Percentiles rank a stretch among this genome's conserved stretches.
phyloP scores from a whole-genome alignment of 2,113 vertebrate species.

The Origma solitaria region DNA sequence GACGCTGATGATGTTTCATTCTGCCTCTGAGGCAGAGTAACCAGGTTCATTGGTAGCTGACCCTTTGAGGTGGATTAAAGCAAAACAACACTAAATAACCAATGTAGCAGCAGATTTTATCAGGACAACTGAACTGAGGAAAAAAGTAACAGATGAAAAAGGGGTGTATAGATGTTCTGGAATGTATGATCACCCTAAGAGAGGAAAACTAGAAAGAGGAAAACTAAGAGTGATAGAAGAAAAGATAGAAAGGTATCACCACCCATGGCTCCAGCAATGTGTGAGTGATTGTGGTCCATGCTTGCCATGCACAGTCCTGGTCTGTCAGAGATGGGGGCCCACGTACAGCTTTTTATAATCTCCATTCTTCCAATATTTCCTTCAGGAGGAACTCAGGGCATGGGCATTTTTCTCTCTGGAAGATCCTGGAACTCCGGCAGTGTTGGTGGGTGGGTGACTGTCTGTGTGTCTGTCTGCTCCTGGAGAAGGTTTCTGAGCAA shows the following conservation, averaged over 20 bases:
- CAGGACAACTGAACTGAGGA: not conserved
- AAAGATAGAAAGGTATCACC: not conserved
- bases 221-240: not conserved
- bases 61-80: not conserved
- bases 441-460: not conserved
- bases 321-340: not conserved
- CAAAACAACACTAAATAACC: not conserved
- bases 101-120: not conserved
- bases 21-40: not conserved
- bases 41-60: not conserved
- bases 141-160: not conserved
- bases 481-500: not conserved
- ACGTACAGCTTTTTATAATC: not conserved
- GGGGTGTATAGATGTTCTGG: accelerated
- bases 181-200: not conserved
- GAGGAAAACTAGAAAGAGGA: not conserved
- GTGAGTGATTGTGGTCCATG: not conserved
- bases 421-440: not conserved
- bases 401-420: not conserved
- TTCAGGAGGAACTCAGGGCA: not conserved
- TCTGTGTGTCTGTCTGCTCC: not conserved
- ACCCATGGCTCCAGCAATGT: not conserved
- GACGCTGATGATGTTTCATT: not conserved
- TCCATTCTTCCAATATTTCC: not conserved
- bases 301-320: not conserved